phyloP scores from a whole-genome alignment of 2,888 invertebrate species.

The Coleophora flavipennella region DNA sequence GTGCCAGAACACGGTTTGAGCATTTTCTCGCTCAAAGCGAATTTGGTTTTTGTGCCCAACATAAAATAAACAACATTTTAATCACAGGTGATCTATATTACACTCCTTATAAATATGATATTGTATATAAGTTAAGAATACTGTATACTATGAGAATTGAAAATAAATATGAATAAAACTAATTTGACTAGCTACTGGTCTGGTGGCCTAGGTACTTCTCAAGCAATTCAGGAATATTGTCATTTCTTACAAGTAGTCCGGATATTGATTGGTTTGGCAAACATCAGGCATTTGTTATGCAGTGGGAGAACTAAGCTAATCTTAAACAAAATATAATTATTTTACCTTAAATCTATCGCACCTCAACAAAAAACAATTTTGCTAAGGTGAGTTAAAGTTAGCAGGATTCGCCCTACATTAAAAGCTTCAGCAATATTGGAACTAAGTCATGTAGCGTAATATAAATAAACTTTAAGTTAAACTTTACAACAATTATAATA shows the following conservation, averaged over 20 bases:
- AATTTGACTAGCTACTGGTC: constrained; percentile 53
- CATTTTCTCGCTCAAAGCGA: too few species aligned
- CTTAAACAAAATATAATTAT: neutral
- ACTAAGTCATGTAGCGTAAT: too few species aligned
- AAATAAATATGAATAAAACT: constrained; percentile 23
- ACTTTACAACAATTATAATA: too few species aligned
- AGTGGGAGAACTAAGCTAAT: neutral
- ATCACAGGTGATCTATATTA: constrained; percentile 43
- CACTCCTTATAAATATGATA: constrained; percentile 45
- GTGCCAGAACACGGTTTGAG: too few species aligned
- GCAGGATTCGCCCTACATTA: too few species aligned
- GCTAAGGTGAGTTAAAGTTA: too few species aligned
- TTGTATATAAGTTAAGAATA: constrained; percentile 32
- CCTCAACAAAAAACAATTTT: neutral
- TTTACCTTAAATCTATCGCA: neutral
- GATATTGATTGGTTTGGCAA: constrained; percentile 10
- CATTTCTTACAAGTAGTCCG: constrained; percentile 5
- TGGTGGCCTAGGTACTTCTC: constrained; percentile 13
- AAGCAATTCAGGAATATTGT: constrained; percentile 6
- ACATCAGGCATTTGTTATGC: too few species aligned
- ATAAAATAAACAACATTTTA: constrained; percentile 12
- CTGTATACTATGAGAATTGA: constrained; percentile 2
- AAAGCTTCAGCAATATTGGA: too few species aligned
- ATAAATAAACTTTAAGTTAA: too few species aligned
- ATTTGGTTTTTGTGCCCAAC: too few species aligned